Conservation (phyloP, 1,140 invertebrate genomes). For the Globodera ellingtonae region DNA sequence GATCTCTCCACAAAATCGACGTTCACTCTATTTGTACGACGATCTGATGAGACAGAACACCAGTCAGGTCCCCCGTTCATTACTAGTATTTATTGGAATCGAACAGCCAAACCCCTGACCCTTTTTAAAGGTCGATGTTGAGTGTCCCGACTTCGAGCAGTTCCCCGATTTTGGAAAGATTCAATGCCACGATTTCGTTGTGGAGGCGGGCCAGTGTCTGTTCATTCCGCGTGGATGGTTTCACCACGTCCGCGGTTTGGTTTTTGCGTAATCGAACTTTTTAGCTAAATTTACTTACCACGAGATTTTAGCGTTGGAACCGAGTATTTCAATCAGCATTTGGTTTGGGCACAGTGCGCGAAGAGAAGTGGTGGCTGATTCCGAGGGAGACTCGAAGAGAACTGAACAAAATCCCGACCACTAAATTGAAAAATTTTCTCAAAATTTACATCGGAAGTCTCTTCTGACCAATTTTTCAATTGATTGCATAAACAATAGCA, state of each 20-base stretch:
- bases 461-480: too few relatives aligned
- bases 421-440: too few relatives aligned
- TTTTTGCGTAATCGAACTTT: not conserved
- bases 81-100: not conserved
- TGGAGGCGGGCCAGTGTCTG: slow-evolving; percentile 54
- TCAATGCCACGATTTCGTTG: slow-evolving; percentile 40
- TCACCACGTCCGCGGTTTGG: slow-evolving; percentile 39
- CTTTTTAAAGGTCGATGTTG: slow-evolving; percentile 51
- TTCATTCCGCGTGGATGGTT: slow-evolving; percentile 51
- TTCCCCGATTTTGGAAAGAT: slow-evolving; percentile 52
- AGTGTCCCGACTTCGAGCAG: slow-evolving; percentile 43
- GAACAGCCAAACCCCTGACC: not conserved
- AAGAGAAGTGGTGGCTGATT: not conserved
- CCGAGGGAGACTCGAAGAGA: too few relatives aligned
- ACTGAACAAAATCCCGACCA: too few relatives aligned
- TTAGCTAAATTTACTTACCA: not conserved
- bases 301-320: slow-evolving; percentile 33
- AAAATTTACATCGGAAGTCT: too few relatives aligned
- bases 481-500: too few relatives aligned
- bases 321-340: slow-evolving; percentile 54
- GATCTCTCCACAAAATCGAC: slow-evolving; percentile 31
- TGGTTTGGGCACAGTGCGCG: slow-evolving; percentile 41
- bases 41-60: slow-evolving; percentile 47
- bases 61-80: slow-evolving; percentile 31
- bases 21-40: slow-evolving; percentile 45